These are phyloP conservation scores for Schizothorax lantsangensis DNA, from an alignment of 2,797 vertebrate species.

Conservation along the genomic window DNA sequence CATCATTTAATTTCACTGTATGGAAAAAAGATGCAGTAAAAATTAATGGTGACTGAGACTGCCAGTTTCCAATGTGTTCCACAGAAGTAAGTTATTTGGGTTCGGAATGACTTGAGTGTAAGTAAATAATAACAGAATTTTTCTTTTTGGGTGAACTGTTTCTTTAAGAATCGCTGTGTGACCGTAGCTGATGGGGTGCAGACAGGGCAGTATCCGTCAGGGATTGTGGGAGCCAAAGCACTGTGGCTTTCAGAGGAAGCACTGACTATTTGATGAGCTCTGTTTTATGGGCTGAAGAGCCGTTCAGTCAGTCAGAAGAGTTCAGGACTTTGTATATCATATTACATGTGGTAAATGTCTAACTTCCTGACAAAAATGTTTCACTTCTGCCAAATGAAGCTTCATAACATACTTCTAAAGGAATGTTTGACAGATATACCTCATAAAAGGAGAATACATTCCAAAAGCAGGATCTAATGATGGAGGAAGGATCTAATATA, in stretches of 20 bases:
- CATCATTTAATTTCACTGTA: background rate
- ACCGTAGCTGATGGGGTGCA: background rate
- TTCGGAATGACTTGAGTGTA: background rate
- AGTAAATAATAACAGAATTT: constrained; percentile 1
- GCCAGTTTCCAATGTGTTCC: background rate
- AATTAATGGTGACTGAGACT: background rate
- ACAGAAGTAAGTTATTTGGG: background rate
- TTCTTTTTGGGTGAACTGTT: background rate
- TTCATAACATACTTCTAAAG: constrained; percentile 19
- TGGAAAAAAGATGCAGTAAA: background rate
- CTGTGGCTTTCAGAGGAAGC: constrained; percentile 47
- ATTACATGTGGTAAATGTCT: constrained; percentile 35
- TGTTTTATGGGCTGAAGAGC: constrained; percentile 28
- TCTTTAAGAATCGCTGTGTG: background rate
- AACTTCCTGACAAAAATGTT: constrained; percentile 34
- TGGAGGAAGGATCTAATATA: background rate
- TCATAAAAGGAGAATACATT: constrained; percentile 25
- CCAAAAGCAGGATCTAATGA: constrained; percentile 9
- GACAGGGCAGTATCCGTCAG: constrained; percentile 9
- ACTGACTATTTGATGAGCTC: constrained; percentile 24
- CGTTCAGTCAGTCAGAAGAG: constrained; percentile 48
- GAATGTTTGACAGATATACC: constrained; percentile 6
- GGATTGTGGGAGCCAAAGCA: constrained; percentile 9
- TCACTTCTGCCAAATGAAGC: constrained; percentile 7
- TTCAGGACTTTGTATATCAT: constrained; percentile 25